Evolutionary conservation across 2,797 vertebrate species (phyloP), one percentile per base, ranked within the genome.

Genomic region (Anguilla anguilla): DNA sequence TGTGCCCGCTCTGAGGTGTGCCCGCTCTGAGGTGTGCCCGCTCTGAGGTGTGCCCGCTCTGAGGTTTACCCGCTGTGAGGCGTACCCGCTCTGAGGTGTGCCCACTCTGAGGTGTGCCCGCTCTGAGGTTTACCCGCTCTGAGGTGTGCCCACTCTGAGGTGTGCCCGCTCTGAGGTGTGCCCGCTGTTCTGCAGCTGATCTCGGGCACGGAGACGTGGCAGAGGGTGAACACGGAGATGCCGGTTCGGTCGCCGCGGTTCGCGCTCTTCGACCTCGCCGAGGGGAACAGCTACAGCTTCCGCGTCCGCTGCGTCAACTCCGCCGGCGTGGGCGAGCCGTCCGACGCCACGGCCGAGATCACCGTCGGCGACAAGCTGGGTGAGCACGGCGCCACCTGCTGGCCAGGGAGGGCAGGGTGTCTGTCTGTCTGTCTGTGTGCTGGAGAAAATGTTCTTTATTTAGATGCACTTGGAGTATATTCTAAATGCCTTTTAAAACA

Each of bases 161-260:
- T 64, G 7, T n/a, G 10, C 3, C 64, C 9, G 3, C 25, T 61
- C n/a, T 69, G 3, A 69, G 35, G 3, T n/a, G 55, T 46, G 53
- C 25, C 2, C 19, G 81, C 19, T 72, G 39, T 19, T 22, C 31
- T 90, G 87, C 94, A 99, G 99, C 95, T 98, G 57, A 88, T 98
- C 59, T 95, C 96, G 0, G 98, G 96, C 43, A 96, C 97, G 0
- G 97, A 99, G 87, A 95, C 94, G 87, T 99, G 99, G 99, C 98
- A 99, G 93, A 97, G 97, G 88, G 98, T 99, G 89, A 99, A 99
- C 96, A 97, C 97, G 0, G 96, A 98, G 69, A 98, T 99, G 91
- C 98, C 99, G 0, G 98, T 98, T 87, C 99, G 98, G 94, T 99
- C 99, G 88, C 99, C 99, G 11, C 98, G 98, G 87, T 99, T 98